phyloP scores from a whole-genome alignment of 2,888 invertebrate genomes.

The Arge pagana region DNA sequence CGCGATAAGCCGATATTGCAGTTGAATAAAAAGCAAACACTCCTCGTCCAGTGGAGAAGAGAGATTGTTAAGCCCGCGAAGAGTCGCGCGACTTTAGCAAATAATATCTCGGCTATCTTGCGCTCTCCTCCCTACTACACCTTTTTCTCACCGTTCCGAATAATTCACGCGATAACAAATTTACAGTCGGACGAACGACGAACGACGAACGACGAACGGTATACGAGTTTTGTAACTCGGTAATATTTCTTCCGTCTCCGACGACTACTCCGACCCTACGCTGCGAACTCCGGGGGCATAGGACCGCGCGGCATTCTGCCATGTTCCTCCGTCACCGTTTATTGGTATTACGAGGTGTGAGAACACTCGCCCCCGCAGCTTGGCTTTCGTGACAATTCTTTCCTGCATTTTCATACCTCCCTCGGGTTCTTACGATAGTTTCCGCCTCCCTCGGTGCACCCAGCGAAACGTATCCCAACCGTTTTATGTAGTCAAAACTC shows the following conservation, averaged over 20 bases:
- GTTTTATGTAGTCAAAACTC: conserved; percentile 12
- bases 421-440: background rate
- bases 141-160: conserved; percentile 15
- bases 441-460: background rate
- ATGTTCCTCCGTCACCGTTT: conserved; percentile 20
- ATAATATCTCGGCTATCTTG: too few species aligned
- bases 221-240: conserved; percentile 13
- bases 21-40: background rate
- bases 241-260: conserved; percentile 11
- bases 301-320: too few species aligned
- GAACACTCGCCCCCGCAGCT: conserved; percentile 16
- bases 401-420: conserved; percentile 19
- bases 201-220: too few species aligned
- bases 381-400: conserved; percentile 19
- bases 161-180: conserved; percentile 17
- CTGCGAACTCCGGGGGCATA: too few species aligned
- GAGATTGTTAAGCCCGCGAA: background rate
- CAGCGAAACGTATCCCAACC: conserved; percentile 2
- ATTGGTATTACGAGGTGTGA: conserved; percentile 20
- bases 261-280: background rate
- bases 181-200: too few species aligned
- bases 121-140: too few species aligned
- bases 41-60: too few species aligned
- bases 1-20: background rate
- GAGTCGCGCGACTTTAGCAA: background rate